Base-by-base conservation (phyloP, 2,888 invertebrate species). In the Metopia argyrocephala region DNA sequence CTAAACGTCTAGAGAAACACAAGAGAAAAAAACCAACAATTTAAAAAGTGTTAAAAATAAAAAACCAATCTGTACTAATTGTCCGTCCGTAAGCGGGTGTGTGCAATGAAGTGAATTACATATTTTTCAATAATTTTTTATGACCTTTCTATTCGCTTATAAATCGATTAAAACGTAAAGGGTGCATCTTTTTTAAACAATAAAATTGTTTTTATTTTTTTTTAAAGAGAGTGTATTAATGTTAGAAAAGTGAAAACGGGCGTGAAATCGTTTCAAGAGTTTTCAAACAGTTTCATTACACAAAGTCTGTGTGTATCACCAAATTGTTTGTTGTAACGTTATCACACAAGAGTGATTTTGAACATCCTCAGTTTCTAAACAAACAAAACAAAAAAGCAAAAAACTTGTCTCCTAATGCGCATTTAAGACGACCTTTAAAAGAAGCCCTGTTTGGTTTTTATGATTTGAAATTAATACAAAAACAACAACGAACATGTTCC, bases 391-490 rank as follows among this genome's bases (percentile, higher is more conserved):
- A 38, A 12, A 38, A 38, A 38, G 12, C 38, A 12, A 9, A 15
- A 0, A 12, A 12, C 38, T 38, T 38, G 12, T 15, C 15, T 38
- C 3, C 27, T 21, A 48, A 70, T 61, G 48, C 66, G 52, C 59
- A 73, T 61, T 61, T 78, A 61, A 73, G 66, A 66, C 78, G 65
- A 56, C 71, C 54, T 78, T 68, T 54, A 54, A 71, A 48, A 66
- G 71, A 73, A 78, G 66, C 78, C 66, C 12, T 38, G 38, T 78
- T 73, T 54, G 50, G 62, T 56, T 31, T 4, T 45, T 28, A 38
- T 18, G 21, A 54, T 15, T 18, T 54, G 50, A 65, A 74, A 65
- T 57, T 69, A 64, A 69, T 68, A 75, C 12, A 23, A 38, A 59
- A 48, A 5, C 7, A 50, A 18, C 23, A 48, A n/a, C n/a, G 31